Evolutionary conservation across 92 coral and sea anemone species (phyloP), one percentile per base, ranked within the genome.

Genomic region (Palythoa heliodiscus): DNA sequence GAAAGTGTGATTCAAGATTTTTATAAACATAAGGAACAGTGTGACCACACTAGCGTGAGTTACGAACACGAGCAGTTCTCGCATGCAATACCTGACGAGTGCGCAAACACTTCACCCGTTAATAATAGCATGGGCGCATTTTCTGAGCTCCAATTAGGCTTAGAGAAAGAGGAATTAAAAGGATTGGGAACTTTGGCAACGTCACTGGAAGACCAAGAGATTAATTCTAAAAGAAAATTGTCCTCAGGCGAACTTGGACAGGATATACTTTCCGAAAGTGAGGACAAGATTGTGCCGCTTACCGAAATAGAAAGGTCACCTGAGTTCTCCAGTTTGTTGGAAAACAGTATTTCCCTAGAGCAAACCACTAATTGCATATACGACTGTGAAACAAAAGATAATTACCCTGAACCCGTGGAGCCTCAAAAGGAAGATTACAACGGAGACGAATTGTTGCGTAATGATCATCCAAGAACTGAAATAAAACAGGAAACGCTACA

Each of bases 261-360:
- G 73, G 73, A 80, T 80, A 20, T 15, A 61, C 6, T 20, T 79
- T 47, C 47, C 84, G 84, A 64, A 63, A 15, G 40, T 79, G 73
- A 14, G 37, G 55, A 47, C 73, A 80, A 66, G 13, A 67, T 14
- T 35, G 14, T 67, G 63, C 35, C 35, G 35, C 40, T 47, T 23
- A 48, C 84, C 29, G 47, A 80, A 24, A 80, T 22, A 80, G 84
- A 80, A 80, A 80, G 74, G 84, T 80, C 74, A 64, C 43, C 84
- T 47, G 66, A 80, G 38, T 7, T 20, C 72, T 25, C 70, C 19
- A n/a, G 52, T 43, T 58, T 74, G 10, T 52, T 63, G 37, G 84
- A 64, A 64, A 39, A 55, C 7, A n/a, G 55, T 80, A 11, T 67
- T 43, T 66, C 84, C 58, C 57, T 43, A 4, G 84, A 79, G 72